Percentiles rank a stretch among this genome's conserved stretches.
Conservation (phyloP, 1,140 invertebrate species). For the Psix sp. region DNA sequence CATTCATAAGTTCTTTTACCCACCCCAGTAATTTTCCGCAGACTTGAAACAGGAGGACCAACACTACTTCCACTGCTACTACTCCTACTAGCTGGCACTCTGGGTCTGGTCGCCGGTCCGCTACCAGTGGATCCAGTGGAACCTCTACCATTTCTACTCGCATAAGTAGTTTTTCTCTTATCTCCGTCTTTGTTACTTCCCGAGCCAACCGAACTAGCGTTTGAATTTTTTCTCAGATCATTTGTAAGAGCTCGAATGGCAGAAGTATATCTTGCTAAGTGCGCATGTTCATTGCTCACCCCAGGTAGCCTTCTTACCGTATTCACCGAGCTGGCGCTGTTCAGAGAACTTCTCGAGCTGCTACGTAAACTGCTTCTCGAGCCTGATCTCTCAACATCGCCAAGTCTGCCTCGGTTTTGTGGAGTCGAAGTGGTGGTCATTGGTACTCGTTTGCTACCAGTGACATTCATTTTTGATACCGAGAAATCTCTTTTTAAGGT, state of each 20-base stretch:
- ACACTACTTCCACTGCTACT: conserved; percentile 85
- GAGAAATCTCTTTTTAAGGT: conserved; percentile 64
- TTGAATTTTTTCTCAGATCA: conserved; percentile 66
- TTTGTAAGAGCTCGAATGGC: conserved; percentile 72
- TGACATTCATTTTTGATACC: conserved; percentile 52
- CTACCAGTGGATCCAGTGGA: conserved; percentile 71
- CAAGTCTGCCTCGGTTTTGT: conserved; percentile 29
- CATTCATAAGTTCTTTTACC: conserved; percentile 29
- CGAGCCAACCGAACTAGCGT: conserved; percentile 31
- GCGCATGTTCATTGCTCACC: conserved; percentile 65
- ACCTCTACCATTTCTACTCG: conserved; percentile 51
- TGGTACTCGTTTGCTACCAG: conserved; percentile 72
- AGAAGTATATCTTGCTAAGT: conserved; percentile 70
- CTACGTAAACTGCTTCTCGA: conserved; percentile 85
- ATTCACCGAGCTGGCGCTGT: conserved; percentile 87
- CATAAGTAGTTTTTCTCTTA: conserved; percentile 68
- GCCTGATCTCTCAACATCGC: conserved; percentile 80
- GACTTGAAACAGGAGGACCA: conserved; percentile 71
- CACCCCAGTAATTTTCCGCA: conserved; percentile 66
- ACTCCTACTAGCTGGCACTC: conserved; percentile 81
- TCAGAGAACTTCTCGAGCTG: conserved; percentile 88
- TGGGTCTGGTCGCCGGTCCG: conserved; percentile 16
- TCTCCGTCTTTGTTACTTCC: conserved; percentile 57
- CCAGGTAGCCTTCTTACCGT: conserved; percentile 82
- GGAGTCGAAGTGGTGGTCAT: conserved; percentile 12